Percentiles rank a stretch among this genome's conserved stretches.
Conservation (phyloP, 2,113 vertebrate genomes). For the Malurus melanocephalus region DNA sequence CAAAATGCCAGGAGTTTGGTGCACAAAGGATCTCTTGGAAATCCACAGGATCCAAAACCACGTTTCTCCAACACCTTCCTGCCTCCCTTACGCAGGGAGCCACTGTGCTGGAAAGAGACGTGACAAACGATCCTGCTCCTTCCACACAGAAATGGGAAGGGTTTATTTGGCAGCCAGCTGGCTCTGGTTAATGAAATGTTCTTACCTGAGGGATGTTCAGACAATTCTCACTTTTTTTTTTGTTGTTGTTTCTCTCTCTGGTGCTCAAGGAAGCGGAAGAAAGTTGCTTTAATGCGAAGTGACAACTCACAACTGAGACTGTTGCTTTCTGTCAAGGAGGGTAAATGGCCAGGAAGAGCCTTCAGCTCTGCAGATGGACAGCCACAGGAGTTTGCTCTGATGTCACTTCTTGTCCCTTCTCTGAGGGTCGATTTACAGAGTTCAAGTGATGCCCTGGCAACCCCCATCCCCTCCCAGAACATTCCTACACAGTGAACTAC, state of each 20-base stretch:
- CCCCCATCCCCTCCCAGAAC: fast-evolving
- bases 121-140: not conserved
- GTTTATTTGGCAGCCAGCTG: not conserved
- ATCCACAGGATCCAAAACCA: not conserved
- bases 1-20: not conserved
- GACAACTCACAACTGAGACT: conserved; percentile 12
- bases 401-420: not conserved
- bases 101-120: not conserved
- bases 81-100: not conserved
- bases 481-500: not conserved
- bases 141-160: not conserved
- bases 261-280: not conserved
- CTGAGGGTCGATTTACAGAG: not conserved
- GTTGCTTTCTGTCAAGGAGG: not conserved
- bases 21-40: not conserved
- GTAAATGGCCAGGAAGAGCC: not conserved
- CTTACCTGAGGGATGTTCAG: not conserved
- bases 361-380: not conserved
- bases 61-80: not conserved
- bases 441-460: not conserved
- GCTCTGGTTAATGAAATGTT: not conserved
- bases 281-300: conserved; percentile 16
- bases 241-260: not conserved
- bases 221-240: not conserved
- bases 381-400: not conserved